Evolutionary conservation across 2,113 vertebrate species (phyloP), one percentile per base, ranked within the genome.

Genomic region (Atractosteus spatula): DNA sequence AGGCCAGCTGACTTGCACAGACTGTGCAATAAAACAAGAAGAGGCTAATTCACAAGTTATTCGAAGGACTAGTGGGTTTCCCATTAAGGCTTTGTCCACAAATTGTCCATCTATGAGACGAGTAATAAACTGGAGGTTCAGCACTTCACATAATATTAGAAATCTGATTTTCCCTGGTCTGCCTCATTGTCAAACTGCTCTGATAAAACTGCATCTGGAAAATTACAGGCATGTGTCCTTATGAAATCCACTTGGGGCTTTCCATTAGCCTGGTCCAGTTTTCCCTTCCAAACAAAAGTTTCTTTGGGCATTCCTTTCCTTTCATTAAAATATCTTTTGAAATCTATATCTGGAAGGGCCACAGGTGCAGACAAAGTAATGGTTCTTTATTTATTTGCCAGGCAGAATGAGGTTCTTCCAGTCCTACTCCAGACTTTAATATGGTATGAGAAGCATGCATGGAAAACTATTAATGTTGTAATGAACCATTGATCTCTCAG

Each of bases 261-360:
- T 68, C 47, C 45, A 1, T 54, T 68, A 17, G 8, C 3, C 47
- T 11, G 16, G 66, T 16, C 16, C 66, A 68, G 55, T 68, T 66
- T 66, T 14, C 4, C 42, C 64, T 45, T 45, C 41, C 51, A 45
- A 55, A 68, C 17, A 16, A 41, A n/a, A 45, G 29, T 29, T 29
- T 29, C 29, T 29, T 29, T 29, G 29, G 29, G 29, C 47, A 41
- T 55, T 68, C 54, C 66, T 43, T 29, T 10, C 47, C 51, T 41
- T 68, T 68, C 47, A 55, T 68, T 68, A 51, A 68, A 68, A 55
- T 68, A 68, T 47, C 16, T 41, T 68, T 13, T 68, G 3, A 29
- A 68, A 55, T 68, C 29, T 55, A 41, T 43, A 55, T 55, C 54
- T 10, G 2, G 3, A 7, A 12, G 16, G 12, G 29, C 7, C 51